A percentile compares a stretch with the other conserved stretches of the same genome.
Evolutionary conservation across 1,140 invertebrate genomes (phyloP).

Genomic region (Penaeus chinensis): DNA sequence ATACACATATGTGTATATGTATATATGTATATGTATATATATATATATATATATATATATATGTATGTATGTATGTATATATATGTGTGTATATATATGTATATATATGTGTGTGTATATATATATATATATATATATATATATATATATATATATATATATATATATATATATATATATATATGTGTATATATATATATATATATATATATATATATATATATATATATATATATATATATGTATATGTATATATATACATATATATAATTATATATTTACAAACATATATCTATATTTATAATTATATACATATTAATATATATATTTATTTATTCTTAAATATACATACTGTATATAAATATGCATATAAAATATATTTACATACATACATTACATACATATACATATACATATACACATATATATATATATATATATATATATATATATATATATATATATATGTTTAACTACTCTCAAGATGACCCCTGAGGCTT

Average conservation of each 20-base stretch:
- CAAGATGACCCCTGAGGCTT: constrained; percentile 9
- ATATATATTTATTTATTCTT: background rate
- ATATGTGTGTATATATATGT: too few relatives aligned
- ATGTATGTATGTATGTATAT: too few relatives aligned
- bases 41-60: too few relatives aligned
- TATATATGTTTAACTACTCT: background rate
- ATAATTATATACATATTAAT: constrained; percentile 4
- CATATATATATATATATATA: background rate
- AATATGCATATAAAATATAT: constrained; percentile 1
- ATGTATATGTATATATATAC: background rate
- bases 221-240: background rate
- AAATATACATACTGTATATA: constrained; percentile 4
- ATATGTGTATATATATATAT: constrained; percentile 24
- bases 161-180: constrained; percentile 6
- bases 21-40: too few relatives aligned
- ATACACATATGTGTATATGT: too few relatives aligned
- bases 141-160: background rate
- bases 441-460: background rate
- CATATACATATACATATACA: background rate
- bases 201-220: constrained; percentile 22
- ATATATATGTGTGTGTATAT: background rate
- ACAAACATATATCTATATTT: background rate
- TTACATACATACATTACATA: background rate
- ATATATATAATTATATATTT: background rate
- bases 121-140: background rate